Percentiles rank a stretch among this genome's conserved stretches.
These are phyloP conservation scores for Cossypha dichroa DNA, from an alignment of 2,797 vertebrate genomes.

Conservation along the genomic window DNA sequence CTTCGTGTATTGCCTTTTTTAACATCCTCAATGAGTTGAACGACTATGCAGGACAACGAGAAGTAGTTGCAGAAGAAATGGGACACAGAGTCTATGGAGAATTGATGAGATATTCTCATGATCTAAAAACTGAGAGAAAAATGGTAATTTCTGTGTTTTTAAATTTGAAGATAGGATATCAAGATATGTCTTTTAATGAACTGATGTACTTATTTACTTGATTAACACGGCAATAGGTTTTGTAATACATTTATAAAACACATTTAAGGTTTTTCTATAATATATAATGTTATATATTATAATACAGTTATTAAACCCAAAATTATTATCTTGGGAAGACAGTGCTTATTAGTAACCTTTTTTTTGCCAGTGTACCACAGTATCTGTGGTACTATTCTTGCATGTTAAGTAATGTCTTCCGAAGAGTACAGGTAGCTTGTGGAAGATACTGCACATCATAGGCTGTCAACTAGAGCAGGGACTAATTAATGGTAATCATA, in stretches of 20 bases:
- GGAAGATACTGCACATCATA: neutral
- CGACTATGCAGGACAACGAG: slow-evolving; percentile 97
- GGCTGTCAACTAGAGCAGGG: neutral
- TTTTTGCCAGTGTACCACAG: too few species aligned
- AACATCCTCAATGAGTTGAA: slow-evolving; percentile 95
- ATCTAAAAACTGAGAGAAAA: slow-evolving; percentile 95
- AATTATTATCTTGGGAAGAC: neutral
- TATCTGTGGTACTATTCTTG: neutral
- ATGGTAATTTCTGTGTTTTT: slow-evolving; percentile 81
- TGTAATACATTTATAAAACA: neutral
- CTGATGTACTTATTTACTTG: neutral
- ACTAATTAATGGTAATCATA: neutral
- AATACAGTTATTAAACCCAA: neutral
- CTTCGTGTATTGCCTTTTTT: slow-evolving; percentile 94
- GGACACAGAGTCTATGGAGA: slow-evolving; percentile 93
- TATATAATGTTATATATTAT: neutral
- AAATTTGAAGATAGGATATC: neutral
- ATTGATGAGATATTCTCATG: slow-evolving; percentile 94
- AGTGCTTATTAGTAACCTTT: too few species aligned
- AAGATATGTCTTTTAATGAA: neutral
- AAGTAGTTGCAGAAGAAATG: slow-evolving; percentile 99
- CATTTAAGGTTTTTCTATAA: neutral
- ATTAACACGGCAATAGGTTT: neutral
- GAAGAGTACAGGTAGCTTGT: neutral
- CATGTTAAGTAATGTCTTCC: neutral